Base-by-base conservation (phyloP, 2,888 invertebrate species). In the Euphydryas editha region DNA sequence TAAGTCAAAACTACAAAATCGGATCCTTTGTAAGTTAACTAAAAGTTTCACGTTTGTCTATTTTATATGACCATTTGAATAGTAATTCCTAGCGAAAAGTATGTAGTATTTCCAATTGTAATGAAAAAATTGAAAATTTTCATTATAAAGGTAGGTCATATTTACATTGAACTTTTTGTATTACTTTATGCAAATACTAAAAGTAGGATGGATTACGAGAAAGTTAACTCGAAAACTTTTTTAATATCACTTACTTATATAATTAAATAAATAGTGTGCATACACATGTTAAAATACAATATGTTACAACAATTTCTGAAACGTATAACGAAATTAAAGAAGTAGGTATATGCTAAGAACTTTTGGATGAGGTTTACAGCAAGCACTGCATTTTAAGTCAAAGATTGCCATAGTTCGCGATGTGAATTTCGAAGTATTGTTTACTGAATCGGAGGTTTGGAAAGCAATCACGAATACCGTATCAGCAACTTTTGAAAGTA, bases 361-460 rank as follows among this genome's bases (percentile, higher is more conserved):
- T 65, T 62, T 59, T 56, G 37, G 47, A 59, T 62, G 56, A 62
- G 62, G 62, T 56, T 59, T 55, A 55, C 21, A 42, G 42, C 24
- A 65, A 47, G 65, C 59, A 49, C 62, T 65, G 68, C 62, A 65
- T 68, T 62, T 68, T 59, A 62, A 62, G 51, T 59, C 65, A 49
- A 56, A 68, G 62, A 68, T 62, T 37, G 49, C 63, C 24, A 51
- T 49, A 63, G 63, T 59, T 62, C 56, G 65, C 62, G 59, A 65
- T 59, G 59, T 62, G 68, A 68, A 65, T 65, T 49, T 65, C 49
- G 49, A 68, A 61, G 59, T 59, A 65, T 61, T 62, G 65, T 62
- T 68, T 68, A 65, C 62, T 44, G 55, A 62, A 62, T 64, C 68
- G 65, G 59, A 62, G 59, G 62, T 65, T 62, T 59, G 59, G 59